Evolutionary conservation across 2,113 vertebrate genomes (phyloP).

Genomic region (Delphinapterus leucas): DNA sequence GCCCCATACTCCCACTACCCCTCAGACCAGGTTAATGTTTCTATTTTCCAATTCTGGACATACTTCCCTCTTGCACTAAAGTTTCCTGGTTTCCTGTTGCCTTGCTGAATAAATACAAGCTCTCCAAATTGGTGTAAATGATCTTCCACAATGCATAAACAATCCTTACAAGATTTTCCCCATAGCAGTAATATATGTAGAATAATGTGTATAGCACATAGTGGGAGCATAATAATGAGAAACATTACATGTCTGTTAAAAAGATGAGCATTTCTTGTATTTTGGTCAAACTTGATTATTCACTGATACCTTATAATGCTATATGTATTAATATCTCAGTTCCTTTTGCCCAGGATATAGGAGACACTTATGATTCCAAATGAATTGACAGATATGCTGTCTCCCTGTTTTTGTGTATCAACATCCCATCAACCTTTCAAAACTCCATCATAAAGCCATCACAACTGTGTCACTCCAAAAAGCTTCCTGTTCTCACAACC

Average conservation of each 20-base stretch:
- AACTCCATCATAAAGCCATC: background rate
- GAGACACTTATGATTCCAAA: background rate
- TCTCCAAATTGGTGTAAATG: background rate
- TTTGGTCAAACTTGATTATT: background rate
- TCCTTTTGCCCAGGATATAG: background rate
- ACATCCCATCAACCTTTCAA: background rate
- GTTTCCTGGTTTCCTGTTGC: background rate
- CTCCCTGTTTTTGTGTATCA: background rate
- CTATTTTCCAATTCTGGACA: background rate
- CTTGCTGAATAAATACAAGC: background rate
- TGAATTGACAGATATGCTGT: background rate
- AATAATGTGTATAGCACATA: background rate
- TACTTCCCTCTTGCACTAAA: background rate
- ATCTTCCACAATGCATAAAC: background rate
- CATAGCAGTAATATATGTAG: background rate
- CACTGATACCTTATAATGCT: background rate
- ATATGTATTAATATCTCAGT: background rate
- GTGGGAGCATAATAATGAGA: background rate
- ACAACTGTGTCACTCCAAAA: too few relatives aligned
- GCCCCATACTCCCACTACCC: background rate
- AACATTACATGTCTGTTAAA: background rate
- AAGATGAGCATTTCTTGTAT: background rate
- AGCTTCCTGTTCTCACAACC: background rate
- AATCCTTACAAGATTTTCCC: background rate
- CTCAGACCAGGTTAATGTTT: background rate